Evolutionary conservation across 1,140 invertebrate species (phyloP).

Genomic region (Nephila pilipes): DNA sequence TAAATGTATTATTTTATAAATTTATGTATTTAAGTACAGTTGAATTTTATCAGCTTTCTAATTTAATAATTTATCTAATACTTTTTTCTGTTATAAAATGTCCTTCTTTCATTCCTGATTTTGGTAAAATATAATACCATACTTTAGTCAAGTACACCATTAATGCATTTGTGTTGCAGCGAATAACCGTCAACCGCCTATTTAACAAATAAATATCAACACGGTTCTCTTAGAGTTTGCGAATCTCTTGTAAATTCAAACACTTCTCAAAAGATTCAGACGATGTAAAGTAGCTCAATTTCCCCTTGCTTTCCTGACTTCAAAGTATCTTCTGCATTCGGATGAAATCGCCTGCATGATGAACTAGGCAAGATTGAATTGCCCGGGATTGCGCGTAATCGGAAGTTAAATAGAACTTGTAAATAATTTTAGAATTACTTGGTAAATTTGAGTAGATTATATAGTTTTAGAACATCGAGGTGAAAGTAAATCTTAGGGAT

Average conservation of each 20-base stretch:
- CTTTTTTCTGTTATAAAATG: no score
- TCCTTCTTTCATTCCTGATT: no score
- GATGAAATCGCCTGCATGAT: not conserved
- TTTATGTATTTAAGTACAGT: no score
- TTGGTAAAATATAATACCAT: no score
- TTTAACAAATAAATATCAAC: not conserved
- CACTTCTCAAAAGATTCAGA: not conserved
- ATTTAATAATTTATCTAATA: no score
- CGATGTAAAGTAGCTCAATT: not conserved
- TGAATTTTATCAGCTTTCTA: no score
- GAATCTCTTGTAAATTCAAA: not conserved
- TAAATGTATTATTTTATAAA: no score
- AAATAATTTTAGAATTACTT: not conserved
- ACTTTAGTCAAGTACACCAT: no score
- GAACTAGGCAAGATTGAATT: not conserved
- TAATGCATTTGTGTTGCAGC: no score
- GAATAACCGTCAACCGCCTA: not conserved
- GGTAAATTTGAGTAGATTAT: not conserved
- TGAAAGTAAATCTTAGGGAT: not conserved
- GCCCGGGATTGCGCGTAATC: not conserved
- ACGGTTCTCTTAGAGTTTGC: not conserved
- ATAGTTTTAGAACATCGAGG: not conserved
- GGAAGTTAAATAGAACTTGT: not conserved
- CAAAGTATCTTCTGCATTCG: not conserved
- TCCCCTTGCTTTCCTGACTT: constrained; percentile 9